Percentiles rank a stretch among this genome's conserved stretches.
These are phyloP conservation scores for Temnothorax unifasciatus DNA, from an alignment of 2,888 invertebrate species.

Conservation along the genomic window DNA sequence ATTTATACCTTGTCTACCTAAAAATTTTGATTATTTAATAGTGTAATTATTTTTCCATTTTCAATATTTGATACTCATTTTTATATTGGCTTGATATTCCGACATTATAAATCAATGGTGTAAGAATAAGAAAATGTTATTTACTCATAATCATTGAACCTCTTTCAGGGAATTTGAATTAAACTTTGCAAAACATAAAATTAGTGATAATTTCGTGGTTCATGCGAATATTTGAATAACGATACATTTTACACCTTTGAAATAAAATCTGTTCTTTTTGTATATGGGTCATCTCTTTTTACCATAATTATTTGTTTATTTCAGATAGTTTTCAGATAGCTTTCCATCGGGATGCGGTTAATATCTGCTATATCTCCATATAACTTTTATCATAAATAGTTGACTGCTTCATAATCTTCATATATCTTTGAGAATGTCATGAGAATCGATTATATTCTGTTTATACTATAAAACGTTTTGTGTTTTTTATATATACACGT, in stretches of 20 bases:
- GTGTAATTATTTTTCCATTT: background rate
- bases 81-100: constrained; percentile 73
- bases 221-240: constrained; percentile 66
- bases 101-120: constrained; percentile 82
- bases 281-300: constrained; percentile 76
- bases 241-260: constrained; percentile 83
- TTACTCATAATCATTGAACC: constrained; percentile 66
- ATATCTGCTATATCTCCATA: constrained; percentile 85
- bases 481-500: constrained; percentile 69
- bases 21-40: constrained; percentile 28
- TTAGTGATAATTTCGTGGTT: constrained; percentile 63
- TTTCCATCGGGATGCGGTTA: constrained; percentile 85
- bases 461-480: constrained; percentile 73
- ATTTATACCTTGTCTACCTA: constrained; percentile 13
- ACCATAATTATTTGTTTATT: constrained; percentile 85
- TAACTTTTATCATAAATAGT: constrained; percentile 77
- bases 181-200: constrained; percentile 67
- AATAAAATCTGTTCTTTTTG: constrained; percentile 69
- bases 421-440: constrained; percentile 70
- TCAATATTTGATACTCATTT: constrained; percentile 55
- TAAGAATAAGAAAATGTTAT: constrained; percentile 79
- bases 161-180: constrained; percentile 70
- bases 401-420: constrained; percentile 78
- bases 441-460: constrained; percentile 74
- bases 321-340: constrained; percentile 86